Evolutionary conservation across 2,113 vertebrate species (phyloP).

Genomic region (Platysternon megacephalum): DNA sequence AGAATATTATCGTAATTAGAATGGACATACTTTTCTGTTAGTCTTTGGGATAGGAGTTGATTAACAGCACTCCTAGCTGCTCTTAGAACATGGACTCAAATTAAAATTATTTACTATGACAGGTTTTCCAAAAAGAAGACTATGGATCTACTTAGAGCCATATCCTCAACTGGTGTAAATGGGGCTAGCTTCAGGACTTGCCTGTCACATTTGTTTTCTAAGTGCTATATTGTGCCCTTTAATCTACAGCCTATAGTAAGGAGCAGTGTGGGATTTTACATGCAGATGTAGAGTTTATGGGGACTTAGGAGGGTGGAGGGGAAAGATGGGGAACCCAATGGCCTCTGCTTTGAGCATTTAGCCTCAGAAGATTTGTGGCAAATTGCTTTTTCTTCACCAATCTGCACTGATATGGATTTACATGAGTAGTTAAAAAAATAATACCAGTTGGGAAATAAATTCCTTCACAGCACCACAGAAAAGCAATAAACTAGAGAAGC

Average conservation of each 20-base stretch:
- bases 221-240: background rate
- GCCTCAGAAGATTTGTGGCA: slow-evolving; percentile 34
- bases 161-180: background rate
- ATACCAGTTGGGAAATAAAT: slow-evolving; percentile 42
- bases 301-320: background rate
- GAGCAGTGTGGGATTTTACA: background rate
- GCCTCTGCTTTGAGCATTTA: slow-evolving; percentile 62
- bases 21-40: background rate
- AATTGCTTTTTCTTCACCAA: slow-evolving; percentile 55
- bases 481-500: slow-evolving; percentile 55
- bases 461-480: background rate
- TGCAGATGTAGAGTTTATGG: background rate
- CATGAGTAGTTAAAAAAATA: slow-evolving; percentile 53
- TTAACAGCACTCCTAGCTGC: background rate
- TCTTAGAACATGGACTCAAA: background rate
- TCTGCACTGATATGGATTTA: slow-evolving; percentile 63
- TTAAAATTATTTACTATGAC: background rate
- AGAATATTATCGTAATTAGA: background rate
- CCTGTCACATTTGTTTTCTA: background rate
- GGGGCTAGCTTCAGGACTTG: background rate
- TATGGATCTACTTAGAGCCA: background rate
- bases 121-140: rapidly evolving
- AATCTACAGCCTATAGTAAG: background rate
- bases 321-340: background rate
- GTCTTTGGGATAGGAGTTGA: background rate